Conservation (phyloP, 2,888 invertebrate species). For the Cosmopolites sordidus region DNA sequence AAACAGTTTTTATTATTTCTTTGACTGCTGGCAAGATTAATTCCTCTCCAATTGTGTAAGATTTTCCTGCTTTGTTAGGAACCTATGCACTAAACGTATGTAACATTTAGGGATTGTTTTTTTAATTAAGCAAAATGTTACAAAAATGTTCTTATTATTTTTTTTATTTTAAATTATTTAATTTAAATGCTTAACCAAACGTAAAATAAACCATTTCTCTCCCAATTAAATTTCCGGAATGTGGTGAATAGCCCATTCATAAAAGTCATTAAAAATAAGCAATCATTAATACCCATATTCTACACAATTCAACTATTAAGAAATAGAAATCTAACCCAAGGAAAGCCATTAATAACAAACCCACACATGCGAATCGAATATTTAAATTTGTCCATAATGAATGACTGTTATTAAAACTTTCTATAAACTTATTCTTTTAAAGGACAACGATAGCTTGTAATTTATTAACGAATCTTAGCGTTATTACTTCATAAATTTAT, state of each 20-base stretch:
- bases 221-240: slow-evolving; percentile 2
- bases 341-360: slow-evolving; percentile 21
- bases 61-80: too few relatives aligned
- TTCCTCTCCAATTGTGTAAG: too few relatives aligned
- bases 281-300: slow-evolving; percentile 15
- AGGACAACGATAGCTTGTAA: slow-evolving; percentile 20
- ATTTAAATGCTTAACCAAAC: too few relatives aligned
- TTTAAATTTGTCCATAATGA: slow-evolving; percentile 22
- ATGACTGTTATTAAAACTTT: slow-evolving; percentile 25
- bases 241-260: slow-evolving; percentile 17
- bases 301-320: slow-evolving; percentile 14
- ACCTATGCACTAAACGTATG: too few relatives aligned
- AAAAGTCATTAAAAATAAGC: slow-evolving; percentile 8
- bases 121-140: too few relatives aligned
- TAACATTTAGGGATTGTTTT: too few relatives aligned
- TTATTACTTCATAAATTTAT: slow-evolving; percentile 20
- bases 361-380: slow-evolving; percentile 25
- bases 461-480: slow-evolving; percentile 20
- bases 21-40: too few relatives aligned
- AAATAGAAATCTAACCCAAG: slow-evolving; percentile 13
- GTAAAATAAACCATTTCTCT: not conserved
- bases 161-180: too few relatives aligned
- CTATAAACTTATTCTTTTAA: slow-evolving; percentile 21
- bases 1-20: too few relatives aligned
- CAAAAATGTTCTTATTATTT: too few relatives aligned